Conservation (phyloP, 2,888 invertebrate genomes). For the Ennomos erosarius region DNA sequence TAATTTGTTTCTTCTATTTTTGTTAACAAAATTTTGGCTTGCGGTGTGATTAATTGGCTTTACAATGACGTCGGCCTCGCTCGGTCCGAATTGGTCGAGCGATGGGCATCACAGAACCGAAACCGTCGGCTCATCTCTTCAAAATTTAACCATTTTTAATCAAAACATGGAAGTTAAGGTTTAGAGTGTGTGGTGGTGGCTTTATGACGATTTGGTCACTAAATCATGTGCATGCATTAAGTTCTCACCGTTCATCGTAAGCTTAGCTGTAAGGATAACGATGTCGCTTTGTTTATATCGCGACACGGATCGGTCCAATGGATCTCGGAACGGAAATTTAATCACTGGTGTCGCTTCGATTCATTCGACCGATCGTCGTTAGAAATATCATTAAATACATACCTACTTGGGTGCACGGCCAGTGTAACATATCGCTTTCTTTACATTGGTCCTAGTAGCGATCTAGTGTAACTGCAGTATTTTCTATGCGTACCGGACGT, state of each 20-base stretch:
- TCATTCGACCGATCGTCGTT: conserved; percentile 54
- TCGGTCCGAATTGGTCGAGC: conserved; percentile 48
- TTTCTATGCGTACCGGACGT: background rate
- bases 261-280: conserved; percentile 74
- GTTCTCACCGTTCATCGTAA: conserved; percentile 75
- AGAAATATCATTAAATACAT: conserved; percentile 32
- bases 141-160: conserved; percentile 78
- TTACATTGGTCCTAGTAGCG: conserved; percentile 29
- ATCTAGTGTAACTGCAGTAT: conserved; percentile 24
- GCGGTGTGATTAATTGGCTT: conserved; percentile 84
- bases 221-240: conserved; percentile 82
- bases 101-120: conserved; percentile 49
- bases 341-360: conserved; percentile 28
- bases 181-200: conserved; percentile 85
- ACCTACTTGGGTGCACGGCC: conserved; percentile 71
- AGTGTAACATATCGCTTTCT: conserved; percentile 64
- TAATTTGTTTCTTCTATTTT: conserved; percentile 73
- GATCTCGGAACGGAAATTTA: conserved; percentile 29
- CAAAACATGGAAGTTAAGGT: conserved; percentile 80
- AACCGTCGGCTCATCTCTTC: conserved; percentile 67
- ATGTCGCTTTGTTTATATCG: conserved; percentile 66
- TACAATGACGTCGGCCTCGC: conserved; percentile 49
- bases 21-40: conserved; percentile 81
- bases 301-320: conserved; percentile 54
- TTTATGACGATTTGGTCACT: conserved; percentile 74